Evolutionary conservation across 2,888 invertebrate genomes (phyloP), one percentile per base, ranked within the genome.

Genomic region (Chloromyia formosa): DNA sequence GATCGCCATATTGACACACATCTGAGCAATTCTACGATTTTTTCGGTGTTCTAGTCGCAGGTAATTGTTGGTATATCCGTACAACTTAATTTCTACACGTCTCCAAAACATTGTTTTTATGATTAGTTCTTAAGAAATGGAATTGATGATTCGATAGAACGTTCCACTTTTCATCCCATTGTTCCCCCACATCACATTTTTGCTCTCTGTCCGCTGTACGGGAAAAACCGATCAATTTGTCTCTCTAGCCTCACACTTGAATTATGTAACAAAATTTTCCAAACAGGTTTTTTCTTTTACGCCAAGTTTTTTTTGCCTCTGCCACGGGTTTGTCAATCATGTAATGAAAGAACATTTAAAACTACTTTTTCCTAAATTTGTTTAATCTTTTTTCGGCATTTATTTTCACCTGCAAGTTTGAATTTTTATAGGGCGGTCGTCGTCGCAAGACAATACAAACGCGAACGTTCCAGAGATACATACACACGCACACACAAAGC

Each of bases 231-330:
- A 23, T 69, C 54, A 22, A n/a, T 18, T 69, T 35, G 58, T 16
- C 40, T 35, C 7, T 35, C 7, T 35, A 35, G 3, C 27, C 27
- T n/a, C n/a, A n/a, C n/a, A 35, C 27, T 35, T 35, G 27, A 35
- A 71, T 71, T 71, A 71, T 71, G 58, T 71, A 71, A 71, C 56
- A 56, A 71, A 58, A 71, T 56, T 71, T 71, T 71, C 71, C 58
- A 58, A 69, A 69, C 69, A 54, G 54, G 58, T 9, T 58, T 71
- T 54, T 71, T 58, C 56, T 56, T 71, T 71, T 7, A 58, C 16
- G n/a, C 27, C 20, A 18, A 42, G 9, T 40, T 35, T 16, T 49
- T 42, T 45, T 40, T 18, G 40, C 56, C 18, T 71, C 35, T 20
- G 16, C 10, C 20, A 58, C 22, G 71, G 71, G 71, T 56, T 71